Evolutionary conservation across 2,888 invertebrate genomes (phyloP), one percentile per base, ranked within the genome.

Genomic region (Eupithecia insigniata): DNA sequence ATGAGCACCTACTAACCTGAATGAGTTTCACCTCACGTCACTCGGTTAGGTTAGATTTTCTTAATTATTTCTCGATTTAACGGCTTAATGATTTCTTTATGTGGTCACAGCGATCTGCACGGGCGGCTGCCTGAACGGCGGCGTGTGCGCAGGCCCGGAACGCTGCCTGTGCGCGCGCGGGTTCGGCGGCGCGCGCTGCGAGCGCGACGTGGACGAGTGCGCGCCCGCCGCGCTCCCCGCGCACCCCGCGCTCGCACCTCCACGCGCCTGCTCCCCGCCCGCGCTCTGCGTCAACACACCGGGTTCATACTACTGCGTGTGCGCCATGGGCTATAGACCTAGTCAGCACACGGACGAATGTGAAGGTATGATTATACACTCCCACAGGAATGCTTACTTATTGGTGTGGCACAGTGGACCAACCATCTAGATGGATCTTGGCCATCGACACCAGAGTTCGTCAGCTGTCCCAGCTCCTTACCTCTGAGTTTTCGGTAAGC

Each of bases 241-340:
- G 83, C 90, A 97, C 60, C 96, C 85, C 97, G 97, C 90, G 93
- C 95, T 55, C 22, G 51, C 51, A 2, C 51, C 43, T 94, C 96
- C 79, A 95, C 96, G 77, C 93, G 95, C 70, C 96, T 98, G 98
- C 91, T 96, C 96, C 80, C 95, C 95, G 79, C 96, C 96, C 80
- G 97, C 98, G 68, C 94, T 95, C 70, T 98, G 98, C 92, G 96
- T 97, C 90, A 98, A 98, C 92, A 97, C 97, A 95, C 97, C 97
- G 61, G 98, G 98, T 81, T 98, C 97, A 96, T 98, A 97, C 93
- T 97, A 97, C 90, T 98, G 98, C 91, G 96, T 97, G 82, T 98
- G 98, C 90, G 96, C 96, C 79, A 95, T 96, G 72, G 98, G 98
- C 6, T 98, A 96, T 92, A 95, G 95, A 28, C 84, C 88, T 39